These are phyloP conservation scores for Balaeniceps rex DNA, from an alignment of 2,113 vertebrate genomes.

Conservation along the genomic window DNA sequence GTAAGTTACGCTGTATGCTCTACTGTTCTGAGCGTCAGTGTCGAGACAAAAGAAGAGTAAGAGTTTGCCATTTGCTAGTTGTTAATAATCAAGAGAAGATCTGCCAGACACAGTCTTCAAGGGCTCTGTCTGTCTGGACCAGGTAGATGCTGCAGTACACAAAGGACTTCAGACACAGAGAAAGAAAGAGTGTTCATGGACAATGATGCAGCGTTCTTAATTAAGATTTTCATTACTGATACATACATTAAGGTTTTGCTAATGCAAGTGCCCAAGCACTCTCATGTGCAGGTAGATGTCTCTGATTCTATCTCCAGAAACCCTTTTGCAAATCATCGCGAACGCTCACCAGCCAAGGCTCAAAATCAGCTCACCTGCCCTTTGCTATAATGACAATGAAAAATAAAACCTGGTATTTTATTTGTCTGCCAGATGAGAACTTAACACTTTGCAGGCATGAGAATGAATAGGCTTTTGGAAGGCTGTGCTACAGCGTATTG, in stretches of 20 bases:
- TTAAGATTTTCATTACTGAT: conserved; percentile 88
- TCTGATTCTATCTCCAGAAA: conserved; percentile 73
- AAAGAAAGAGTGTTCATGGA: conserved; percentile 71
- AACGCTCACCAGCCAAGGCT: conserved; percentile 8
- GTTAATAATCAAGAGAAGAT: conserved; percentile 75
- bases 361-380: conserved; percentile 29
- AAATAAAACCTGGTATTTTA: background rate
- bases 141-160: conserved; percentile 74
- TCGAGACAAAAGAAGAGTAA: conserved; percentile 69
- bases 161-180: conserved; percentile 72
- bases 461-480: background rate
- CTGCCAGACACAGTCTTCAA: conserved; percentile 72
- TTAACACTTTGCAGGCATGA: background rate
- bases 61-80: conserved; percentile 66
- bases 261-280: conserved; percentile 71
- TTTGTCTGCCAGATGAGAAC: background rate
- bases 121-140: conserved; percentile 74
- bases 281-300: conserved; percentile 76
- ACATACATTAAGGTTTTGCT: conserved; percentile 81
- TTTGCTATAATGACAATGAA: conserved; percentile 31
- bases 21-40: conserved; percentile 46
- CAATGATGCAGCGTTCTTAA: conserved; percentile 81
- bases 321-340: background rate
- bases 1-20: conserved; percentile 46
- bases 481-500: background rate